Evolutionary conservation across 2,888 invertebrate genomes (phyloP).

Genomic region (Nomada lathburiana): DNA sequence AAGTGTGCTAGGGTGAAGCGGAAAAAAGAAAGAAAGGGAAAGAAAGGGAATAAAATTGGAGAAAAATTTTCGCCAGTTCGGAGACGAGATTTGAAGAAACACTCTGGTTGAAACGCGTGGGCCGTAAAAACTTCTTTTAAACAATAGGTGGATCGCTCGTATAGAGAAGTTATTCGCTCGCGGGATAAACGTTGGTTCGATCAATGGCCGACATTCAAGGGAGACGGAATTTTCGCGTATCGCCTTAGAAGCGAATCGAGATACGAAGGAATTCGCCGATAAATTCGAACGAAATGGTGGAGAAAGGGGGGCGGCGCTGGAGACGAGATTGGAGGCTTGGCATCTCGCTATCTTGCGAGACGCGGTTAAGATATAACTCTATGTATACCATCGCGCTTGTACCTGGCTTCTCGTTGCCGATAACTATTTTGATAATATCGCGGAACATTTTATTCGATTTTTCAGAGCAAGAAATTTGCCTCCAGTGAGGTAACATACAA

Average conservation of each 20-base stretch:
- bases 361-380: conserved; percentile 67
- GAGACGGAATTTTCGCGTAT: conserved; percentile 42
- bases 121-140: conserved; percentile 7
- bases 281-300: conserved; percentile 58
- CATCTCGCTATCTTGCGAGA: conserved; percentile 73
- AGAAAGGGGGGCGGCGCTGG: conserved; percentile 17
- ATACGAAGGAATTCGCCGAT: conserved; percentile 66
- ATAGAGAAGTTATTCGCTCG: not conserved
- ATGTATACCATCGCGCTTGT: conserved; percentile 54
- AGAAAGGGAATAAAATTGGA: not conserved
- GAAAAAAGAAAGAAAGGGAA: not conserved
- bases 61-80: conserved; percentile 3
- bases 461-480: not conserved
- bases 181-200: conserved; percentile 35
- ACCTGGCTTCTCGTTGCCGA: conserved; percentile 33
- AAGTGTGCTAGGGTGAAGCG: not conserved
- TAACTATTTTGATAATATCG: not conserved
- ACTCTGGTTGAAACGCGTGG: not conserved
- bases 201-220: conserved; percentile 39
- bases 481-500: too few relatives aligned
- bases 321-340: conserved; percentile 55
- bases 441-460: not conserved
- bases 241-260: conserved; percentile 35
- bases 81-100: not conserved
- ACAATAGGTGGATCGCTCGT: not conserved